Base-by-base conservation (phyloP, 2,797 vertebrate genomes). In the Ateles fusciceps region DNA sequence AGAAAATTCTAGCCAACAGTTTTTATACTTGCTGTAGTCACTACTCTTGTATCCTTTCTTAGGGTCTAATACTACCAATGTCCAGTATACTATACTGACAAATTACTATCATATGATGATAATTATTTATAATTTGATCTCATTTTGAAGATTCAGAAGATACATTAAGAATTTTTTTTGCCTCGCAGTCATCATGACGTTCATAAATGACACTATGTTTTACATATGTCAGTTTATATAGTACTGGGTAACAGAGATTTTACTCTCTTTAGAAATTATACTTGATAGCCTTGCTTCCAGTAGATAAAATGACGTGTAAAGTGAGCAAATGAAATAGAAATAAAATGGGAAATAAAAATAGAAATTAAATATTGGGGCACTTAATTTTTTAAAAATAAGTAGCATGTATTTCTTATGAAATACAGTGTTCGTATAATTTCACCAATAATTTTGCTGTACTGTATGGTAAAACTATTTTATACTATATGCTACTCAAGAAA, bases 121-220 rank as follows among this genome's bases (percentile, higher is more conserved):
- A 17, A n/a, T 50, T 79, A 33, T 78, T 48, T 36, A 59, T 80
- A 61, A 46, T 74, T 59, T 85, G 44, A 36, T 89, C 17, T 96
- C 91, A 85, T 91, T 93, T 91, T 81, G 85, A 96, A 91, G 50
- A 44, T 93, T 97, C 39, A 95, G 68, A 68, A 96, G 94, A 30
- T 84, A 81, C 48, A 71, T 96, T 21, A 81, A 68, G 68, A 85
- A 86, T 26, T 94, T 94, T 28, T 8, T 83, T 96, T 91, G 93
- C 21, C 78, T 97, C 39, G 72, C 30, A 71, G 46, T 91, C 72
- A 80, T 91, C 10, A 44, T 93, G 89, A 52, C 13, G 71, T 85
- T 95, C 28, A 44, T 96, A 94, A 91, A 78, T 81, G 72, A 76
- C 26, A 44, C 80, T 39, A 83, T 83, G 61, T 22, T 95, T 96